Base-by-base conservation (phyloP, 2,113 vertebrate genomes). In the Puma concolor region DNA sequence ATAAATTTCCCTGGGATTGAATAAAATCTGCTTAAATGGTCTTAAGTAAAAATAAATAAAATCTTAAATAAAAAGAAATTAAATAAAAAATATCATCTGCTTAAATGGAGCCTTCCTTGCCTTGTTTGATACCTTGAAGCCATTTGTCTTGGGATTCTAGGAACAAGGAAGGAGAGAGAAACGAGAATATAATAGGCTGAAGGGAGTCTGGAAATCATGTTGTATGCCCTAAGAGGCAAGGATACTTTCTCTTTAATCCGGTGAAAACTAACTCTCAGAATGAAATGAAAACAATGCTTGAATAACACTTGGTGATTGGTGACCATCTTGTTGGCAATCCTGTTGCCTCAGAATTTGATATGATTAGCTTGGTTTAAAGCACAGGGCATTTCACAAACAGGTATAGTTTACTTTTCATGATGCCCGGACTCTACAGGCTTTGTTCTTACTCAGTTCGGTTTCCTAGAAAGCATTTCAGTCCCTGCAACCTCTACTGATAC, bases 111-210 rank as follows among this genome's bases (percentile, higher is more conserved):
- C 66, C 82, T 83, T 54, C 44, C 38, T 79, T 92, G 16, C 36
- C 52, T 36, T 79, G 25, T 41, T 50, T 31, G 25, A 63, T 57
- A 64, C 25, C 29, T 93, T 88, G 41, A 1, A 57, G 33, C 33
- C 38, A 63, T 96, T 97, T 97, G 33, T 88, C 29, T 96, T 44
- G 71, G 44, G 27, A 12, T 88, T 97, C 63, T 95, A 72, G 77
- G 91, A 88, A 96, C 14, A 79, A 95, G n/a, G 29, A 94, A 82
- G 54, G 76, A 63, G 60, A 81, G 27, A 50, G 93, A 95, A 77
- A 79, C 1, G 88, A 72, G 69, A 91, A 41, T 88, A 33, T 50
- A 77, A 36, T 63, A 88, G 89, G 27, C 50, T 72, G 48, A 96
- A 67, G 14, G 17, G 83, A 86, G 36, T 54, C 36, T 93, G 36